Evolutionary conservation across 2,797 vertebrate genomes (phyloP), one percentile per base, ranked within the genome.

Genomic region (Pogoniulus pusillus): DNA sequence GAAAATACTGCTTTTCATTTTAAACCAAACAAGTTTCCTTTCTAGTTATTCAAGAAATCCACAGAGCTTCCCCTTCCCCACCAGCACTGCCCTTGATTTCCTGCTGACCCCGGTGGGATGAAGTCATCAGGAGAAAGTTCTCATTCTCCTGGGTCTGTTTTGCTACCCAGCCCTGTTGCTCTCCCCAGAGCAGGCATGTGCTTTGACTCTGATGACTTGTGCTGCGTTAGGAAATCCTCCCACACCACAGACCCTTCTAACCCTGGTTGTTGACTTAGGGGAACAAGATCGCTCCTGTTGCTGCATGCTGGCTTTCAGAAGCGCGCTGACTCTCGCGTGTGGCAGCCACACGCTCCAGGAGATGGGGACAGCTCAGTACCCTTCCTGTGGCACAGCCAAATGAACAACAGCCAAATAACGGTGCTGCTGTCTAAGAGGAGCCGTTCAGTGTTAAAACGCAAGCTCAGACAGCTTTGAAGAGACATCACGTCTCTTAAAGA

Each of bases 71-170:
- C 8, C 19, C 19, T 85, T 92, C 69, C 70, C 78, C 49, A 57
- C 19, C 75, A 74, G 22, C 8, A 18, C n/a, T 41, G 75, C 20
- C 18, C 45, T 77, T 70, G 78, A 64, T 92, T 89, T 89, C 54
- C 43, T 75, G 30, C 68, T 85, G 83, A 88, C 23, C 51, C n/a
- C n/a, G 74, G 51, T 45, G 76, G 59, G 75, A 91, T 94, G 95
- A 94, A 94, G 79, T 95, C 75, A 93, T 81, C 84, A 73, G 63
- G 84, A 93, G 88, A 94, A 95, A 93, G 86, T 72, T 93, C 86
- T 83, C 93, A 82, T 83, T 92, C 93, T 91, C 70, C 72, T 85
- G 32, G 81, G 59, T 88, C 80, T 91, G 89, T 94, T 90, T 92
- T 89, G 47, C 51, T 82, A 22, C n/a, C 3, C 65, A 75, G 85